Percentiles rank a stretch among this genome's conserved stretches.
phyloP scores from a whole-genome alignment of 2,888 invertebrate genomes.

The Drosophila birchii region DNA sequence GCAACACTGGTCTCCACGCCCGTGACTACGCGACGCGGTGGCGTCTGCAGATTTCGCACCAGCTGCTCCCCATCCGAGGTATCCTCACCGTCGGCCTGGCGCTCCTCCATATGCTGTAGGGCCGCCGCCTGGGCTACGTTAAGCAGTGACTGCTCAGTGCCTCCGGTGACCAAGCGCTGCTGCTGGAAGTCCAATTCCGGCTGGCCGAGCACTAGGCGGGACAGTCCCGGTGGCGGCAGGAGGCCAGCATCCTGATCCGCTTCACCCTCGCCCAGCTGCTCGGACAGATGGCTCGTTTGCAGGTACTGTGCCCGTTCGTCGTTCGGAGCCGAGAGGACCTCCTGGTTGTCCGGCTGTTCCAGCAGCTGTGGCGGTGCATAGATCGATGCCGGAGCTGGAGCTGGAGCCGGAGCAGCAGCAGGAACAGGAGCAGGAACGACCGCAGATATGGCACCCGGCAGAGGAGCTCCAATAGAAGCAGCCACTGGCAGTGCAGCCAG shows the following conservation, averaged over 20 bases:
- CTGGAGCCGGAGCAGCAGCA: neutral
- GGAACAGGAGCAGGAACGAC: constrained; percentile 9
- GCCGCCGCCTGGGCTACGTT: constrained; percentile 74
- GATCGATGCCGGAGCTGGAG: constrained; percentile 78
- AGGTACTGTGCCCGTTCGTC: constrained; percentile 91
- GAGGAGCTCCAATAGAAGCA: constrained; percentile 3
- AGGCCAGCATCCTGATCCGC: constrained; percentile 81
- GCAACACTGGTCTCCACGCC: constrained; percentile 85
- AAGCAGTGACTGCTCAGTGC: constrained; percentile 85
- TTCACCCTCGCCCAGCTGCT: constrained; percentile 83
- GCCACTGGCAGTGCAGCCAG: constrained; percentile 10
- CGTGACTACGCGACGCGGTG: constrained; percentile 85
- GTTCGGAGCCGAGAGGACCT: constrained; percentile 86
- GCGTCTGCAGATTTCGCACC: constrained; percentile 37
- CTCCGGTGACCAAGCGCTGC: constrained; percentile 77
- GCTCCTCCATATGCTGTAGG: constrained; percentile 83
- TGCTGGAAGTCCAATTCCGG: constrained; percentile 85
- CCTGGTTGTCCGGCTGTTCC: constrained; percentile 83
- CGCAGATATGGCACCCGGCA: constrained; percentile 13
- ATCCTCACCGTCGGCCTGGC: constrained; percentile 85
- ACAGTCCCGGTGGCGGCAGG: constrained; percentile 88
- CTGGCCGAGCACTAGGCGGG: constrained; percentile 89
- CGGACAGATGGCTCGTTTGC: constrained; percentile 90
- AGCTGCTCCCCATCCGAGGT: constrained; percentile 76
- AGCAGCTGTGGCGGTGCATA: constrained; percentile 85